Conservation (phyloP, 2,888 invertebrate genomes). For the Eilema depressum region DNA sequence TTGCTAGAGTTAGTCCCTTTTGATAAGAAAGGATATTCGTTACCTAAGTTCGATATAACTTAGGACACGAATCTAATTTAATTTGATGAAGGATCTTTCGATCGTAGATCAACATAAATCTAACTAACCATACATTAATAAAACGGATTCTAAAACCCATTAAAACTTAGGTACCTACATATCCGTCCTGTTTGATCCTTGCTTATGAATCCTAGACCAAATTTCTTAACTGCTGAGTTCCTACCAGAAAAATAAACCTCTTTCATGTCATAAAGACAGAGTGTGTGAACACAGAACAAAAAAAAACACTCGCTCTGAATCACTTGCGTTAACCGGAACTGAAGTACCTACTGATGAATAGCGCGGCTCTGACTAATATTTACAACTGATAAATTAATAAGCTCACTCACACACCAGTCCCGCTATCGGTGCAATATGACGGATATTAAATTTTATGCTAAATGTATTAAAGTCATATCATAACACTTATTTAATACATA, state of each 20-base stretch:
- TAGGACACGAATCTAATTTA: too few species aligned
- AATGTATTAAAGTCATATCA: neutral
- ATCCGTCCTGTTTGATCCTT: too few species aligned
- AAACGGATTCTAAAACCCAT: too few species aligned
- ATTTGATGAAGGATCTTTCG: too few species aligned
- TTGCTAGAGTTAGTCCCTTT: neutral
- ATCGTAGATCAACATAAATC: too few species aligned
- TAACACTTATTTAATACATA: neutral
- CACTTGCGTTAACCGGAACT: slow-evolving; percentile 3
- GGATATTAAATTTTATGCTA: neutral
- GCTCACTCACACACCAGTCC: neutral
- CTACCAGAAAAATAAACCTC: neutral
- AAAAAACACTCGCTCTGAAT: neutral
- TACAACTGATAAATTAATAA: neutral
- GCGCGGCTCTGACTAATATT: slow-evolving; percentile 6
- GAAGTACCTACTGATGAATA: slow-evolving; percentile 1
- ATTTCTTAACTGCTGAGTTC: too few species aligned
- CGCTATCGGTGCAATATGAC: neutral
- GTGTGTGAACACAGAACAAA: neutral
- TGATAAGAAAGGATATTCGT: too few species aligned
- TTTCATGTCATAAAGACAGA: neutral
- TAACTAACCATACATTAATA: too few species aligned
- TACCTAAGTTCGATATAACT: too few species aligned
- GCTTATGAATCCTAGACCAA: too few species aligned
- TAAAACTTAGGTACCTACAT: too few species aligned